Conservation (phyloP, 2,113 vertebrate species). For the Bujurquina vittata region DNA sequence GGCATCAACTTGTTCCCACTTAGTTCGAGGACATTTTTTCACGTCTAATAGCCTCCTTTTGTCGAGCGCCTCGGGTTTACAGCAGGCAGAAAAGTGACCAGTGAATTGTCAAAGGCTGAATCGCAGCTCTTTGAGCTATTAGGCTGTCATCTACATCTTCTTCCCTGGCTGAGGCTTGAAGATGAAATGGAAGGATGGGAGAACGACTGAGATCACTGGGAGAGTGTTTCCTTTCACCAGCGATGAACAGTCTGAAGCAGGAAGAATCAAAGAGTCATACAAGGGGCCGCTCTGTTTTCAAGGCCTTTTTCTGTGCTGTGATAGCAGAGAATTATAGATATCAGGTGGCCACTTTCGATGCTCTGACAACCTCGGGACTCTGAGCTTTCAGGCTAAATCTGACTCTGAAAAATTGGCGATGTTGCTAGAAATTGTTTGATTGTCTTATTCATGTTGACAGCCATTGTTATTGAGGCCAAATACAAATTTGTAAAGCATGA, state of each 20-base stretch:
- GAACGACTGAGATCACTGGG: slow-evolving; percentile 63
- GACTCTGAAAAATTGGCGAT: slow-evolving; percentile 47
- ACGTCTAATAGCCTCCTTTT: slow-evolving; percentile 56
- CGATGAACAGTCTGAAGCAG: slow-evolving; percentile 53
- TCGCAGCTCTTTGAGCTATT: slow-evolving; percentile 56
- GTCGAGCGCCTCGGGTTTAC: slow-evolving; percentile 42
- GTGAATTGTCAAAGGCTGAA: slow-evolving; percentile 58
- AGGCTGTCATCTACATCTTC: slow-evolving; percentile 70
- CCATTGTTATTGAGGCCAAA: background rate
- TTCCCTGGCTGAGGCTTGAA: slow-evolving; percentile 40
- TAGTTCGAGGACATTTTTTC: slow-evolving; percentile 38
- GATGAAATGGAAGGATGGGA: slow-evolving; percentile 52
- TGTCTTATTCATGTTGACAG: slow-evolving; percentile 37
- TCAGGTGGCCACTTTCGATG: slow-evolving; percentile 65
- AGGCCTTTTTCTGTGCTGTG: slow-evolving; percentile 21
- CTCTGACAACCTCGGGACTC: slow-evolving; percentile 37
- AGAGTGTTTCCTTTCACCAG: slow-evolving; percentile 65
- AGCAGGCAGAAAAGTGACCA: slow-evolving; percentile 40
- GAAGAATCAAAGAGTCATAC: slow-evolving; percentile 67
- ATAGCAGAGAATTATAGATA: slow-evolving; percentile 68
- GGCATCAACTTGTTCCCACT: slow-evolving; percentile 60
- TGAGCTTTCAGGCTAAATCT: slow-evolving; percentile 28
- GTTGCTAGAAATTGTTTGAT: slow-evolving; percentile 19
- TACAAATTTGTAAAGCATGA: slow-evolving; percentile 26
- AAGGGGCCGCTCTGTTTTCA: slow-evolving; percentile 63